A percentile compares a stretch with the other conserved stretches of the same genome.
These are phyloP conservation scores for Athene cunicularia DNA, from an alignment of 2,113 vertebrate species.

Conservation along the genomic window DNA sequence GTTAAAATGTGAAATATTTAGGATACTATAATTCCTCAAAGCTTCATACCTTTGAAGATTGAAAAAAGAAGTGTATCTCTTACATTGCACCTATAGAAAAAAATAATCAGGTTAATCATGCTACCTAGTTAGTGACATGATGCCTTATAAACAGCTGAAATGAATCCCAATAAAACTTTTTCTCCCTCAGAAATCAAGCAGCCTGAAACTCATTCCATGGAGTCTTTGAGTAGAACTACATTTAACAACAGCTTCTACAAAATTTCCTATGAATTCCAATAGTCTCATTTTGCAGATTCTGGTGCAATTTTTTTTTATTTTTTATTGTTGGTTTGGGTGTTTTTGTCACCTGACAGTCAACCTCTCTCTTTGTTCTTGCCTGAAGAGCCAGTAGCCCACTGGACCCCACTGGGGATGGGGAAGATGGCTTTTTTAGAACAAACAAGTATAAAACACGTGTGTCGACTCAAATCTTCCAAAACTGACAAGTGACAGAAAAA, in stretches of 20 bases:
- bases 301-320: background rate
- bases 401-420: rapidly evolving
- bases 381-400: background rate
- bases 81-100: background rate
- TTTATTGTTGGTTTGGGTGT: background rate
- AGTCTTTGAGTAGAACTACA: background rate
- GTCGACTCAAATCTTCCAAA: background rate
- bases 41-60: background rate
- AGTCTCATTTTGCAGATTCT: background rate
- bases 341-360: background rate
- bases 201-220: background rate
- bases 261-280: background rate
- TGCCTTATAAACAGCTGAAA: background rate
- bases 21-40: background rate
- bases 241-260: background rate
- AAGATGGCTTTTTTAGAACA: background rate
- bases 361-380: background rate
- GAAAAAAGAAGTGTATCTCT: background rate
- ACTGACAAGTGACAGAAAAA: background rate
- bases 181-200: background rate
- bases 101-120: background rate
- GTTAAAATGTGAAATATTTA: background rate
- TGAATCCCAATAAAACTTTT: background rate
- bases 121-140: background rate
- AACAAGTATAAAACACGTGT: rapidly evolving